A percentile compares a stretch with the other conserved stretches of the same genome.
These are phyloP conservation scores for Tenualosa ilisha DNA, from an alignment of 2,797 vertebrate genomes.

Conservation along the genomic window DNA sequence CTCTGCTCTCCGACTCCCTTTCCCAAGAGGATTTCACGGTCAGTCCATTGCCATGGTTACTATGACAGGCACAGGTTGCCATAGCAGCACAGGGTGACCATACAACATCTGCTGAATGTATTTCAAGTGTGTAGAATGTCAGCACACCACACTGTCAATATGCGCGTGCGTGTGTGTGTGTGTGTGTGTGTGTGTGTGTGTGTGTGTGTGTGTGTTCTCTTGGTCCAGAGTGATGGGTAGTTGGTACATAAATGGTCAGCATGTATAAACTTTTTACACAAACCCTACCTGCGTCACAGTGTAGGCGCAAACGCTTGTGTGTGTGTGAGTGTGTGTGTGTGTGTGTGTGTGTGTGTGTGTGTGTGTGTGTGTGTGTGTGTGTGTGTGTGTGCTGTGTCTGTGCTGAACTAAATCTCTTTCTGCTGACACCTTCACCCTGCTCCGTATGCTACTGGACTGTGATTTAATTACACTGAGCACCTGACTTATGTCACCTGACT, in stretches of 20 bases:
- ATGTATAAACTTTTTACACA: background rate
- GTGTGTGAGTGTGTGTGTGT: background rate
- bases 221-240: background rate
- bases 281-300: background rate
- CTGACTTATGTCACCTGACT: background rate
- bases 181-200: no score
- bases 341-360: constrained; percentile 11
- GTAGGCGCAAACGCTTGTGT: constrained; percentile 22
- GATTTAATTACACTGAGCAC: constrained; percentile 1
- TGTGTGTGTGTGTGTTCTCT: background rate
- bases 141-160: constrained; percentile 30
- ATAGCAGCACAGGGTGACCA: constrained; percentile 45
- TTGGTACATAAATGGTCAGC: background rate
- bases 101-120: constrained; percentile 57
- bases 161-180: background rate
- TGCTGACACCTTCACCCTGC: background rate
- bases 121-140: constrained; percentile 42
- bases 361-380: constrained; percentile 1
- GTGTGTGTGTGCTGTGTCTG: constrained; percentile 21
- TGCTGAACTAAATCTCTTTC: background rate
- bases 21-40: constrained; percentile 51
- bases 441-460: background rate
- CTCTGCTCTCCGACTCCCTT: constrained; percentile 50
- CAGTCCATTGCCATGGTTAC: constrained; percentile 59
- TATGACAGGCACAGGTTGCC: constrained; percentile 52